Conservation (phyloP, 1,140 invertebrate genomes). For the Spodoptera frugiperda region DNA sequence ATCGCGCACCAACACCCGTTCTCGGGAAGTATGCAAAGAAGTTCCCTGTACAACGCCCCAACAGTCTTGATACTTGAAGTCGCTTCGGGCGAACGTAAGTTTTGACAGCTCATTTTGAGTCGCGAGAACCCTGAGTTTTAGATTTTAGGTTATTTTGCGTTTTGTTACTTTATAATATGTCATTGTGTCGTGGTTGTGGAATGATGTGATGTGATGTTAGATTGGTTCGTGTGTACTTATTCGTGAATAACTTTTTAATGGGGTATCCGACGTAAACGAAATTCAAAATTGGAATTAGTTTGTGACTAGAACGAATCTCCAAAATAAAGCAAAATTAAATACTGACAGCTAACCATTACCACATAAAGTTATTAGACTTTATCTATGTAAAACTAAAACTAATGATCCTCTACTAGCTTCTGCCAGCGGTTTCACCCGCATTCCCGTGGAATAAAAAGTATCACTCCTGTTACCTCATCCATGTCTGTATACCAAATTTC, state of each 20-base stretch:
- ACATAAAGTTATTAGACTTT: too few species aligned
- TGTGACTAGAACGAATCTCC: too few species aligned
- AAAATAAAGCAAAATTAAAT: too few species aligned
- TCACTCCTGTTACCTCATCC: too few species aligned
- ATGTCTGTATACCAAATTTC: too few species aligned
- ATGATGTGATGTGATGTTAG: slow-evolving; percentile 2
- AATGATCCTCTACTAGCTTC: too few species aligned
- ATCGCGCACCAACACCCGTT: slow-evolving; percentile 82
- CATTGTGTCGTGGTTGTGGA: slow-evolving; percentile 3
- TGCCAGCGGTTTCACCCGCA: too few species aligned
- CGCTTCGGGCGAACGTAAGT: slow-evolving; percentile 44
- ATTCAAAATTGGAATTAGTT: too few species aligned
- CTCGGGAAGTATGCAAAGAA: slow-evolving; percentile 85
- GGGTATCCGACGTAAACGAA: too few species aligned
- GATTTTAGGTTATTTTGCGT: slow-evolving; percentile 23
- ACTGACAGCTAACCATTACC: too few species aligned
- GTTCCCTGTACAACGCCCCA: slow-evolving; percentile 64
- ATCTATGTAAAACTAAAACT: too few species aligned
- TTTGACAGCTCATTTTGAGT: slow-evolving; percentile 56
- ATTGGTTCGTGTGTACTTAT: background rate
- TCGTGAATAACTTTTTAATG: background rate
- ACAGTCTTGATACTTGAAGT: slow-evolving; percentile 72
- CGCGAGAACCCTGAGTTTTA: slow-evolving; percentile 14
- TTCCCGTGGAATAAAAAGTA: too few species aligned
- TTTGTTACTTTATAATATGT: background rate